Percentiles rank a stretch among this genome's conserved stretches.
Conservation (phyloP, 2,113 vertebrate species). For the Garra rufa region DNA sequence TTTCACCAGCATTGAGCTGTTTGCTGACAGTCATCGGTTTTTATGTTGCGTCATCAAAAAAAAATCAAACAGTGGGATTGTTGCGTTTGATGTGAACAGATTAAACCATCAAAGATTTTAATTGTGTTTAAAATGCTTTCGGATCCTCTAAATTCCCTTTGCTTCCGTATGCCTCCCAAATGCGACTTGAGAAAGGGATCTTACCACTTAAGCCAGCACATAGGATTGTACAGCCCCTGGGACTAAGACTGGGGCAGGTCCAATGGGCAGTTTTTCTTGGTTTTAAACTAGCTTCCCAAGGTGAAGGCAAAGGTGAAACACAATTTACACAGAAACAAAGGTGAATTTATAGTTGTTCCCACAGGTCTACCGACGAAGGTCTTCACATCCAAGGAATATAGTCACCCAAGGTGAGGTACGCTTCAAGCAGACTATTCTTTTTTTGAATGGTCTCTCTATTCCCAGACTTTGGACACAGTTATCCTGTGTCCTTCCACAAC, state of each 20-base stretch:
- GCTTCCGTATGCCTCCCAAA: slow-evolving; percentile 64
- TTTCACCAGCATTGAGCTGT: slow-evolving; percentile 41
- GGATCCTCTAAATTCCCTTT: slow-evolving; percentile 75
- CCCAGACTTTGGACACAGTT: slow-evolving; percentile 42
- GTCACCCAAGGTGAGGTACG: slow-evolving; percentile 26
- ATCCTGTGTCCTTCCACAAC: slow-evolving; percentile 37
- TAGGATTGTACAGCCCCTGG: neutral
- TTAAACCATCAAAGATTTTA: slow-evolving; percentile 80
- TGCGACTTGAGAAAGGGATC: neutral
- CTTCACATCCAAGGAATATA: neutral
- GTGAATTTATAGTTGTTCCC: neutral
- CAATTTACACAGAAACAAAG: slow-evolving; percentile 24
- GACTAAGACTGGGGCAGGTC: neutral
- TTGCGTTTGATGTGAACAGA: slow-evolving; percentile 72
- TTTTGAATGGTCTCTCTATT: slow-evolving; percentile 37
- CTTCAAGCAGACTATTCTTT: slow-evolving; percentile 13
- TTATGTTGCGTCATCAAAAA: slow-evolving; percentile 71
- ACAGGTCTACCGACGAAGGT: neutral
- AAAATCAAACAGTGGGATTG: slow-evolving; percentile 70
- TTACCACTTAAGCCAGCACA: neutral
- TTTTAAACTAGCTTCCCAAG: neutral
- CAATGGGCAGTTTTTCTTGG: neutral
- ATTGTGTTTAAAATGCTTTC: slow-evolving; percentile 79
- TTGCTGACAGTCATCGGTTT: slow-evolving; percentile 64
- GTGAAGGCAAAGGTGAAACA: neutral